Evolutionary conservation across 2,797 vertebrate genomes (phyloP), one percentile per base, ranked within the genome.

Genomic region (Lithobates pipiens): DNA sequence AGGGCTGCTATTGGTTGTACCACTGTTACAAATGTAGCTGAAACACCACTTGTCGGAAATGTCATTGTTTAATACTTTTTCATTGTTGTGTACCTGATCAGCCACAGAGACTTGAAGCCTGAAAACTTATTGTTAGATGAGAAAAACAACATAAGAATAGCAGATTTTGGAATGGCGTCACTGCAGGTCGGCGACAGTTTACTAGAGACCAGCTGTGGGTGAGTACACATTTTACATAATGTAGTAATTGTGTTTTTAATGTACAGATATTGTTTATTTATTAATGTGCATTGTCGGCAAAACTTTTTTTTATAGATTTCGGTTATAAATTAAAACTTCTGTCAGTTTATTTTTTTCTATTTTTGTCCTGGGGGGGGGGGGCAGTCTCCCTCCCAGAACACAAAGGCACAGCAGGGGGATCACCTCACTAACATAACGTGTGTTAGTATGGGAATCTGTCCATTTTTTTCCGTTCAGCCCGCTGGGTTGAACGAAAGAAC

Each of bases 111-210:
- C 92, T 93, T 98, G 91, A 98, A 98, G 92, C 97, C 97, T 0
- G 97, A 98, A 92, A 98, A 98, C 91, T 91, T 98, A 90, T 95
- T 98, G 85, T 90, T 98, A 93, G 97, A 98, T 85, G 97, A 97
- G 91, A 97, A 96, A 88, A 98, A 97, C 92, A 97, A 98, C 91
- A 98, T 98, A 89, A 95, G 97, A 42, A 97, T 98, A 0, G 97
- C 97, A 71, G 97, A 98, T 93, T 98, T 98, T 80, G 97, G 97
- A 87, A 98, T 98, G 97, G 96, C 97, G 36, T 98, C 97, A 85
- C 95, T 98, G 90, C 97, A 98, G 95, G 97, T 98, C 93, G 97
- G 97, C 89, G 96, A 97, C 93, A 97, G 96, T 91, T 95, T 98
- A 90, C 93, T 97, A 89, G 97, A 97, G 93, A 97, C 96, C 88